Conservation (phyloP, 2,113 vertebrate species). For the Phalacrocorax pelagicus region DNA sequence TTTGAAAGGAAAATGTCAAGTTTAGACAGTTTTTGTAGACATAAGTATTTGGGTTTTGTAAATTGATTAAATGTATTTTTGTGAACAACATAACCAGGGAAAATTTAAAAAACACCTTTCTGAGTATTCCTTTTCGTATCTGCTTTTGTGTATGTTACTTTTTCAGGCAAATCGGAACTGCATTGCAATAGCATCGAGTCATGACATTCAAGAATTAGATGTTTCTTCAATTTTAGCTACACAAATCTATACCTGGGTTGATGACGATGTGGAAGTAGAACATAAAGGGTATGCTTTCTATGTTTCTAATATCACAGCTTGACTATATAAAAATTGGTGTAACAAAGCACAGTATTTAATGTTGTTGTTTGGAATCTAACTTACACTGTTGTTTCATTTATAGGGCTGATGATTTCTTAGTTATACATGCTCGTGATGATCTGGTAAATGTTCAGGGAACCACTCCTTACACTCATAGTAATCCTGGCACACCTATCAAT, state of each 20-base stretch:
- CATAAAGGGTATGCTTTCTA: conserved; percentile 83
- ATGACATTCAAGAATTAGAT: conserved; percentile 97
- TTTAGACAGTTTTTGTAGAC: not conserved
- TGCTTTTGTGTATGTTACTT: not conserved
- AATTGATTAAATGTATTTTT: not conserved
- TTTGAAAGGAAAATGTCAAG: not conserved
- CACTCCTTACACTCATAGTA: conserved; percentile 95
- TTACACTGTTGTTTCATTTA: conserved; percentile 7
- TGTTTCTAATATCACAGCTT: not conserved
- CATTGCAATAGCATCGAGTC: conserved; percentile 95
- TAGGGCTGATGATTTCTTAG: conserved; percentile 91
- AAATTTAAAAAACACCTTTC: not conserved
- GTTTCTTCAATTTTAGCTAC: conserved; percentile 96
- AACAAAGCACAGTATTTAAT: not conserved
- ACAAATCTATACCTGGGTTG: conserved; percentile 94
- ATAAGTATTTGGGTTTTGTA: not conserved
- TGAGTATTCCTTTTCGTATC: not conserved
- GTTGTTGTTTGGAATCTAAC: not conserved
- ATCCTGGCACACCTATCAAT: conserved; percentile 93
- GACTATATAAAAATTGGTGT: not conserved
- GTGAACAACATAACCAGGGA: not conserved
- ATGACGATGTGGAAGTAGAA: conserved; percentile 90
- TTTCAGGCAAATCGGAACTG: conserved; percentile 95
- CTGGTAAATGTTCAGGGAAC: conserved; percentile 86
- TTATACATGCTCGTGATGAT: conserved; percentile 90